A percentile compares a stretch with the other conserved stretches of the same genome.
phyloP scores from a whole-genome alignment of 30 jellyfish, hydroid and myxozoan species.

The Mastigias papua region DNA sequence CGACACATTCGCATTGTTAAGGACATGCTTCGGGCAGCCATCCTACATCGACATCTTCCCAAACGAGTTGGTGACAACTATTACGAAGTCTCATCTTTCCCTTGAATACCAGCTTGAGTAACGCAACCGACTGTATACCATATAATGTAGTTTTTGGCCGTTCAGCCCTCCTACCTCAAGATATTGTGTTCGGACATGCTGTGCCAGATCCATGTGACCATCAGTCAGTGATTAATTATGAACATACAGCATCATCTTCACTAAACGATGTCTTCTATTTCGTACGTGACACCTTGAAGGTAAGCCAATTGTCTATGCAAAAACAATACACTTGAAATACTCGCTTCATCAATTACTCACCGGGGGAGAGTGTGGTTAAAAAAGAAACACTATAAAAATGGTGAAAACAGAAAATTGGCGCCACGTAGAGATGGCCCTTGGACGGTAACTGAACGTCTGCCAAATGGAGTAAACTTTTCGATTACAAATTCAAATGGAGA shows the following conservation, averaged over 20 bases:
- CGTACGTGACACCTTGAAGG: constrained; percentile 36
- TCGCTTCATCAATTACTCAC: constrained; percentile 25
- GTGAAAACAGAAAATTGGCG: constrained; percentile 32
- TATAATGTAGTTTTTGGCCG: constrained; percentile 68
- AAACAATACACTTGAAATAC: constrained; percentile 55
- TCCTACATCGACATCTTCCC: constrained; percentile 21
- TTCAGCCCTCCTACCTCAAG: constrained; percentile 70
- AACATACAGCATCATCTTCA: constrained; percentile 40
- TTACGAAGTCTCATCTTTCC: constrained; percentile 3
- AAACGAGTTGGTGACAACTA: constrained; percentile 36
- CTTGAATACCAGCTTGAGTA: constrained; percentile 18
- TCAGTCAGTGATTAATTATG: constrained; percentile 3
- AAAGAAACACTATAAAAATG: constrained; percentile 31
- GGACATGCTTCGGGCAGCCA: constrained; percentile 19
- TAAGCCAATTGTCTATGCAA: constrained; percentile 53
- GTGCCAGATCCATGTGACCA: constrained; percentile 28
- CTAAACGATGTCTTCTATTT: constrained; percentile 22
- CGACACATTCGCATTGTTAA: constrained; percentile 18
- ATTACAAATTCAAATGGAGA: constrained; percentile 8
- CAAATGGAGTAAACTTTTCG: constrained; percentile 42
- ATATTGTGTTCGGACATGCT: constrained; percentile 40
- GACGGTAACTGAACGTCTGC: constrained; percentile 14
- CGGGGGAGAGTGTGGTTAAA: constrained; percentile 63
- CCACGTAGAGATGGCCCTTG: constrained; percentile 49
- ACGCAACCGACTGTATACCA: constrained; percentile 21